Conservation (phyloP, 2,888 invertebrate genomes). For the Acanthosoma haemorrhoidale region DNA sequence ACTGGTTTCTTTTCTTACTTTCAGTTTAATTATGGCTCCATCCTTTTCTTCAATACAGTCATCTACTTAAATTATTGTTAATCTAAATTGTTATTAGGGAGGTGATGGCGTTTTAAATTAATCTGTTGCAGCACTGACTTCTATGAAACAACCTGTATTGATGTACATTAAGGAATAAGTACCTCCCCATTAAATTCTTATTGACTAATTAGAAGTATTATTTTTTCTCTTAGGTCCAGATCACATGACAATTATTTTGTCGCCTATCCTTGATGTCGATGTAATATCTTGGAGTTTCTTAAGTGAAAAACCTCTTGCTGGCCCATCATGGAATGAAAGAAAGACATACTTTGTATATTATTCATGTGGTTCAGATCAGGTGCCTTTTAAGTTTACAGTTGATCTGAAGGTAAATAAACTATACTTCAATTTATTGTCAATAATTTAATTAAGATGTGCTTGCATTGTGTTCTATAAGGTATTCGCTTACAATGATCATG, state of each 20-base stretch:
- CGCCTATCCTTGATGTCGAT: constrained; percentile 54
- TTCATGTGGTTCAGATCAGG: constrained; percentile 56
- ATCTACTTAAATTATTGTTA: too few species aligned
- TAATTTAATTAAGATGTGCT: background rate
- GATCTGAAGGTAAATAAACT: constrained; percentile 54
- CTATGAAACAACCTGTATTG: too few species aligned
- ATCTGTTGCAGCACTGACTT: too few species aligned
- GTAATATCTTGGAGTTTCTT: constrained; percentile 56
- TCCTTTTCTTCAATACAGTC: too few species aligned
- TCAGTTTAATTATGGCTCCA: too few species aligned
- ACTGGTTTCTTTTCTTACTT: too few species aligned
- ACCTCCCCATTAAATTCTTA: too few species aligned
- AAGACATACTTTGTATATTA: constrained; percentile 65
- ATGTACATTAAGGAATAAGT: too few species aligned
- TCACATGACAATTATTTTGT: constrained; percentile 61
- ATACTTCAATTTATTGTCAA: background rate
- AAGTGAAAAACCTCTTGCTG: constrained; percentile 52
- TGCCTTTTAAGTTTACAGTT: constrained; percentile 56
- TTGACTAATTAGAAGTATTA: too few species aligned
- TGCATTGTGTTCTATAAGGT: background rate
- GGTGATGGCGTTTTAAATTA: too few species aligned
- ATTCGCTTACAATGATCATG: background rate
- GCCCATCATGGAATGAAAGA: constrained; percentile 53
- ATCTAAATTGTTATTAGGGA: too few species aligned
- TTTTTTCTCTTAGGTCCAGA: constrained; percentile 54